Evolutionary conservation across 2,797 vertebrate genomes (phyloP), one percentile per base, ranked within the genome.

Genomic region (Gambusia yucatana): DNA sequence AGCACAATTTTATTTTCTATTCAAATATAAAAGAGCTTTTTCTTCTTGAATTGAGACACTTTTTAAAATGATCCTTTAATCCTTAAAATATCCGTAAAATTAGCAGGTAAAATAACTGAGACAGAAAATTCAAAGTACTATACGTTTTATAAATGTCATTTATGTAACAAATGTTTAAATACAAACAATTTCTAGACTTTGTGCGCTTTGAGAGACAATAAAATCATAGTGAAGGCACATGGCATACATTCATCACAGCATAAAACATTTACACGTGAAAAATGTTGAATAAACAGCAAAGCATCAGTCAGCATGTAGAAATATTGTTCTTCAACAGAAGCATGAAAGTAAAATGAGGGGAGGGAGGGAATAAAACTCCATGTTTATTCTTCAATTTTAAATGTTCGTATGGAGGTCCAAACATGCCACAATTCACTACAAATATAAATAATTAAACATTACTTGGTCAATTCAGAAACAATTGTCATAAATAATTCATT

Each of bases 151-250:
- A 85, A 5, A 74, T 2, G 36, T 14, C 71, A 9, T 75, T 84
- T 81, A 79, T 50, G 47, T 75, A 76, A 80, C 71, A 86, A 70
- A 20, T 22, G 3, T 41, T 75, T 76, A 80, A 59, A 76, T 80
- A 8, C 75, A 75, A 67, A 83, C 79, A 87, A 77, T 77, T 28
- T 22, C 16, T 59, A 70, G 50, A 71, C 43, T 70, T 17, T 77
- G 75, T 73, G 71, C 13, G 77, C 75, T 46, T 55, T n/a, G 75
- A 79, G 77, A 76, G 78, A 77, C 77, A 50, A 52, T 46, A 70
- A 28, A 70, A 70, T 46, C 25, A 73, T 55, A 59, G 50, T 84
- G 93, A 96, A 97, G 97, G 97, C 97, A 97, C 95, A 94, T 96
- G 89, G 84, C 50, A 76, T 94, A 96, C 96, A 93, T 94, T 94